Evolutionary conservation across 1,140 invertebrate genomes (phyloP), one percentile per base, ranked within the genome.

Genomic region (Caerostris extrusa): DNA sequence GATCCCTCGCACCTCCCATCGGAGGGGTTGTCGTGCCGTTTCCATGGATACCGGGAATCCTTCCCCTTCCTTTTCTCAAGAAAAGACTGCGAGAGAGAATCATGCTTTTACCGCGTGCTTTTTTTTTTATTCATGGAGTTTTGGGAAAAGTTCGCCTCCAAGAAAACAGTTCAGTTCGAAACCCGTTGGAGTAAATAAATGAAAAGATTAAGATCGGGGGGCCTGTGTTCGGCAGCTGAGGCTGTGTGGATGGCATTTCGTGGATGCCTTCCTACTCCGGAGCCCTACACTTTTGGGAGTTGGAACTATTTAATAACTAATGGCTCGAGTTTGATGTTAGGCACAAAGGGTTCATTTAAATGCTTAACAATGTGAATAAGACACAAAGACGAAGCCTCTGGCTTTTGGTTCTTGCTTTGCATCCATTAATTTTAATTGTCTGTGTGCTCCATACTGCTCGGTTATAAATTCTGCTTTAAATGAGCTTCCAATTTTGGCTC

Each of bases 1-100:
- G 91, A 93, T 93, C 91, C 91, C 91, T 93, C 91, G 82, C 91
- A 93, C 91, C 91, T 93, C 91, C 91, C 91, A 87, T 87, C 64
- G 82, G 91, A 87, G 81, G 91, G 91, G 82, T 87, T 55, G 82
- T 87, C 91, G 91, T 93, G 91, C 91, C 91, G 91, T 93, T 55
- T 8, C 19, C 91, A 87, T 93, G 83, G 83, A 34, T 87, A 67
- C 87, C 91, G 3, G 19, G 82, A 71, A 93, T 86, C 67, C 64
- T 56, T 81, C 53, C 71, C n/a, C 81, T 55, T 10, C 55, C 71
- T 82, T 93, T 93, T 87, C 83, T 93, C 83, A 93, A 93, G 91
- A 93, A 87, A 50, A 81, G 61, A 19, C 57, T 87, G 85, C 17
- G n/a, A 34, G 55, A 34, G 55, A 83, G 90, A 91, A 64, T 91